Percentiles rank a stretch among this genome's conserved stretches.
phyloP scores from a whole-genome alignment of 2,113 vertebrate species.

The Ptilonorhynchus violaceus region DNA sequence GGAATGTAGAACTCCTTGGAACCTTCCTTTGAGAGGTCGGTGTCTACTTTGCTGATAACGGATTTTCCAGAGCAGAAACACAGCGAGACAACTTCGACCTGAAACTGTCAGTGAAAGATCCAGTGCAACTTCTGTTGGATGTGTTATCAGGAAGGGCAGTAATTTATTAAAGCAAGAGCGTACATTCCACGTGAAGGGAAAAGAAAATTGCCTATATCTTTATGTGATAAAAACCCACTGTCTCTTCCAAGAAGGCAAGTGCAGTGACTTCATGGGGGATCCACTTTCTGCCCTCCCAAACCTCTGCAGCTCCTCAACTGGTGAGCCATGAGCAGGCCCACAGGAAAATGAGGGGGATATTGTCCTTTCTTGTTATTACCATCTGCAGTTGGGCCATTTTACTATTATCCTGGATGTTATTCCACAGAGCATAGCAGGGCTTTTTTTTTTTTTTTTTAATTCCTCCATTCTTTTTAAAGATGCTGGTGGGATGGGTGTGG shows the following conservation, averaged over 20 bases:
- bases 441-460: not conserved
- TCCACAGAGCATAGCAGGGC: not conserved
- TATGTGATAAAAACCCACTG: not conserved
- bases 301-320: not conserved
- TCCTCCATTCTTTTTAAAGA: not conserved
- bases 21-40: fast-evolving
- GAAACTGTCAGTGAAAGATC: not conserved
- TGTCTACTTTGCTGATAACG: not conserved
- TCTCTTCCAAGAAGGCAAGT: not conserved
- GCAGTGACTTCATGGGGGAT: not conserved
- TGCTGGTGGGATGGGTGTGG: not conserved
- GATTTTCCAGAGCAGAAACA: not conserved
- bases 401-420: not conserved
- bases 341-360: not conserved
- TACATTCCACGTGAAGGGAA: not conserved
- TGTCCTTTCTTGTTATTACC: not conserved
- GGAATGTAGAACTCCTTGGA: not conserved
- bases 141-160: not conserved
- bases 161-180: not conserved
- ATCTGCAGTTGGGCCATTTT: not conserved
- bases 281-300: not conserved
- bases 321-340: not conserved
- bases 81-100: not conserved
- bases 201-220: not conserved
- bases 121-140: not conserved